Evolutionary conservation across 2,113 vertebrate genomes (phyloP).

Genomic region (Catagonus wagneri): DNA sequence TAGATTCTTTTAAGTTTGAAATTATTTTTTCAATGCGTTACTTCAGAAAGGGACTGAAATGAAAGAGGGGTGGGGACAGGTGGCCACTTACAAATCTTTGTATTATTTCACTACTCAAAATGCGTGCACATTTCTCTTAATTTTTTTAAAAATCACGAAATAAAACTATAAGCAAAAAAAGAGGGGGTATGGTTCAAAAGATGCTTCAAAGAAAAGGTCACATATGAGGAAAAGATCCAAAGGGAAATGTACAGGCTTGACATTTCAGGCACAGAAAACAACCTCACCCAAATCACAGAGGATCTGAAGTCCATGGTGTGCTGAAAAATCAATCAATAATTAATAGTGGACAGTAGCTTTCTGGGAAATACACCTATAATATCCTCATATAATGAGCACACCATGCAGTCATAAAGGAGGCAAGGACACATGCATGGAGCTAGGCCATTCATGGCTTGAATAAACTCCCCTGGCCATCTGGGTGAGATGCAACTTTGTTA

Average conservation of each 20-base stretch:
- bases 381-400: not conserved
- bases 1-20: not conserved
- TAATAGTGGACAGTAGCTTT: not conserved
- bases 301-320: not conserved
- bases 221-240: not conserved
- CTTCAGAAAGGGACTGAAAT: not conserved
- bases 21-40: not conserved
- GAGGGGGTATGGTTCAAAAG: not conserved
- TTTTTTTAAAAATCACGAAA: slow-evolving; percentile 20
- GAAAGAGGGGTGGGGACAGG: not conserved
- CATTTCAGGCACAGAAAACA: not conserved
- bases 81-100: not conserved
- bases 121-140: not conserved
- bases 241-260: not conserved
- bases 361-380: not conserved
- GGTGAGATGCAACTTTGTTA: not conserved
- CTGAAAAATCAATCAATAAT: not conserved
- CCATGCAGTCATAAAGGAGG: not conserved
- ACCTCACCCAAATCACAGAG: not conserved
- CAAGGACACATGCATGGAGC: fast-evolving
- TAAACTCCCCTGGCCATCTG: not conserved
- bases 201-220: not conserved
- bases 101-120: not conserved
- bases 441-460: not conserved
- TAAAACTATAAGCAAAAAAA: not conserved